Evolutionary conservation across 1,140 invertebrate genomes (phyloP).

Genomic region (Hermetia illucens): DNA sequence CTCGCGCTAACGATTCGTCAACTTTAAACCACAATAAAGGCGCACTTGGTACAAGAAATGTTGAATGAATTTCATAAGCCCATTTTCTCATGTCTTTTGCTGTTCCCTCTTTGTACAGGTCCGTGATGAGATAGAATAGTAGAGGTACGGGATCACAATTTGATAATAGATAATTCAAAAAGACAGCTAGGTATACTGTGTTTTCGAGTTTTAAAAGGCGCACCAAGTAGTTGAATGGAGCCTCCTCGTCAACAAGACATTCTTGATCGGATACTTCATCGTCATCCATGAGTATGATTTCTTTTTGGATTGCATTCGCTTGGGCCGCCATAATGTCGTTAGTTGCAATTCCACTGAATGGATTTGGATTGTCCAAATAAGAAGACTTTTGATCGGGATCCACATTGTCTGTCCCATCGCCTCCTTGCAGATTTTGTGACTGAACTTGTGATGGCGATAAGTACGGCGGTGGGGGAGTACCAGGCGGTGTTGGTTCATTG

Average conservation of each 20-base stretch:
- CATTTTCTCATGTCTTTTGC: conserved; percentile 85
- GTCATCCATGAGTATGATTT: conserved; percentile 89
- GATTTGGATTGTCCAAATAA: not conserved
- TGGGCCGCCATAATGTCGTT: conserved; percentile 4
- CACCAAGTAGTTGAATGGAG: conserved; percentile 61
- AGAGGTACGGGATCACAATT: conserved; percentile 74
- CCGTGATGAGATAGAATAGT: conserved; percentile 79
- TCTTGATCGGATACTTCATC: conserved; percentile 80
- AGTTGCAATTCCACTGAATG: conserved; percentile 6
- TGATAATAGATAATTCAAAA: conserved; percentile 75
- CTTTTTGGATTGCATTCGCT: conserved; percentile 39
- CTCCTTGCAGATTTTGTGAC: too few species aligned
- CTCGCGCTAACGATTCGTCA: conserved; percentile 65
- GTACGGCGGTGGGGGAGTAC: conserved; percentile 78
- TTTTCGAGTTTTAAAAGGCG: conserved; percentile 52
- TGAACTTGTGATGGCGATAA: conserved; percentile 24
- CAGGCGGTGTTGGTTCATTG: conserved; percentile 54
- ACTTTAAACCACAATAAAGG: conserved; percentile 69
- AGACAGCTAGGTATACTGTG: conserved; percentile 68
- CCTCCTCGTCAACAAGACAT: conserved; percentile 60
- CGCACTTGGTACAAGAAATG: conserved; percentile 82
- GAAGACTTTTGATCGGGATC: not conserved
- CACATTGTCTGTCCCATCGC: not conserved
- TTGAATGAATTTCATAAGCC: conserved; percentile 97
- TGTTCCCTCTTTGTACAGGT: conserved; percentile 69